phyloP scores from a whole-genome alignment of 2,888 invertebrate genomes.

The Lymantria monacha region DNA sequence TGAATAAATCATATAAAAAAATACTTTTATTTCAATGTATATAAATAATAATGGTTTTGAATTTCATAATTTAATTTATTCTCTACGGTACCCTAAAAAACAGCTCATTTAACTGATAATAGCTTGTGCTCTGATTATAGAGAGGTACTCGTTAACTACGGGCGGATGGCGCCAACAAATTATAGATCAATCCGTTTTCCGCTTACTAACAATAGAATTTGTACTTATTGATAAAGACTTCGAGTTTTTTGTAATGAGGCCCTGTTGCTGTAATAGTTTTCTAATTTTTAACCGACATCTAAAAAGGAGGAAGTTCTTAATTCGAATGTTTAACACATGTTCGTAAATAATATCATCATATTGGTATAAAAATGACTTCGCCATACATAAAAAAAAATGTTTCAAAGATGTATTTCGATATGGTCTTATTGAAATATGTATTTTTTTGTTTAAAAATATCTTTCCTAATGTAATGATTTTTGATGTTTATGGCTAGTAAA shows the following conservation, averaged over 20 bases:
- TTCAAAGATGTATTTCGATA: too few species aligned
- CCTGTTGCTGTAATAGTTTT: not conserved
- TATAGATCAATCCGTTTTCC: slow-evolving; percentile 18
- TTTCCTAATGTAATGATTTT: too few species aligned
- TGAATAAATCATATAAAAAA: too few species aligned
- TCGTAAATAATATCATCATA: too few species aligned
- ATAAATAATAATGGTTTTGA: too few species aligned
- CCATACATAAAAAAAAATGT: too few species aligned
- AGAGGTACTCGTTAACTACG: slow-evolving; percentile 18
- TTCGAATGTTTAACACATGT: too few species aligned
- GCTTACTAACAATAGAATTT: slow-evolving; percentile 5
- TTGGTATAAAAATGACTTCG: too few species aligned
- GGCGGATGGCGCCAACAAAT: slow-evolving; percentile 24
- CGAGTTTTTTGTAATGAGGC: slow-evolving; percentile 3
- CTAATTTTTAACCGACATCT: not conserved
- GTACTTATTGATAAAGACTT: slow-evolving; percentile 10
- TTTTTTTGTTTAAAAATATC: too few species aligned
- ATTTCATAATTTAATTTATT: not conserved
- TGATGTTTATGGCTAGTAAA: too few species aligned
- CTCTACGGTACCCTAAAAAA: slow-evolving; percentile 8
- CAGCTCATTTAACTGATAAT: slow-evolving; percentile 21
- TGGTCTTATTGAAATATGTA: too few species aligned
- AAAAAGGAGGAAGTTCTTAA: not conserved
- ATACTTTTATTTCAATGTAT: too few species aligned
- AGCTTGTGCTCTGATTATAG: slow-evolving; percentile 30